These are phyloP conservation scores for Oxyura jamaicensis DNA, from an alignment of 2,113 vertebrate species.

Conservation along the genomic window DNA sequence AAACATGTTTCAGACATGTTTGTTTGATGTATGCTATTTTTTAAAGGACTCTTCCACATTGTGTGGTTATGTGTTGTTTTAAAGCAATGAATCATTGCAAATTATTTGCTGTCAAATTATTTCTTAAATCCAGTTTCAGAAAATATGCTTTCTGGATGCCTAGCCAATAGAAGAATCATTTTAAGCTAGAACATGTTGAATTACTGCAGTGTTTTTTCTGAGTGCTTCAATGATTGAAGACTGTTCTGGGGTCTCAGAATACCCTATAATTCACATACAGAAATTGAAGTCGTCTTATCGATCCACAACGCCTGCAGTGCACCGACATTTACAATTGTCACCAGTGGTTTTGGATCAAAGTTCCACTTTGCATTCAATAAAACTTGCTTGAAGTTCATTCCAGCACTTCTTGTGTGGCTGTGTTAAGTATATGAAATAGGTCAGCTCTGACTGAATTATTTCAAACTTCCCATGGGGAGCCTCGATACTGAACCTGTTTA, in stretches of 20 bases:
- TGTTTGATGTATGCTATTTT: slow-evolving; percentile 73
- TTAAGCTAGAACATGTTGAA: background rate
- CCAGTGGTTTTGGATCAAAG: background rate
- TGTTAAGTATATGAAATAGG: slow-evolving; percentile 28
- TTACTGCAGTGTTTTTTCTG: background rate
- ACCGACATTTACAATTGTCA: background rate
- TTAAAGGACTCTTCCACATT: slow-evolving; percentile 19
- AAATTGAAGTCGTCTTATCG: background rate
- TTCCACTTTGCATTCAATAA: background rate
- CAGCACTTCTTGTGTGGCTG: background rate
- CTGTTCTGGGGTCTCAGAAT: background rate
- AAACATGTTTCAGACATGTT: slow-evolving; percentile 64
- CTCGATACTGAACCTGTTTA: slow-evolving; percentile 42
- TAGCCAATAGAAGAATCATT: background rate
- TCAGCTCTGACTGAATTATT: slow-evolving; percentile 19
- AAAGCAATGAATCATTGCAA: slow-evolving; percentile 29
- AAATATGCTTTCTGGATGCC: slow-evolving; percentile 13
- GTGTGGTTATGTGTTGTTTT: background rate
- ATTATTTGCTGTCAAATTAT: slow-evolving; percentile 24
- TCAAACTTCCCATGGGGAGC: slow-evolving; percentile 10
- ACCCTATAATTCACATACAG: background rate
- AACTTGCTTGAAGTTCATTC: background rate
- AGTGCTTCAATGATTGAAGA: background rate
- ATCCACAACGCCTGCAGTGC: background rate
- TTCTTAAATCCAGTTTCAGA: slow-evolving; percentile 30